Evolutionary conservation across 1,140 invertebrate genomes (phyloP), one percentile per base, ranked within the genome.

Genomic region (Stratiolaelaps scimitus): DNA sequence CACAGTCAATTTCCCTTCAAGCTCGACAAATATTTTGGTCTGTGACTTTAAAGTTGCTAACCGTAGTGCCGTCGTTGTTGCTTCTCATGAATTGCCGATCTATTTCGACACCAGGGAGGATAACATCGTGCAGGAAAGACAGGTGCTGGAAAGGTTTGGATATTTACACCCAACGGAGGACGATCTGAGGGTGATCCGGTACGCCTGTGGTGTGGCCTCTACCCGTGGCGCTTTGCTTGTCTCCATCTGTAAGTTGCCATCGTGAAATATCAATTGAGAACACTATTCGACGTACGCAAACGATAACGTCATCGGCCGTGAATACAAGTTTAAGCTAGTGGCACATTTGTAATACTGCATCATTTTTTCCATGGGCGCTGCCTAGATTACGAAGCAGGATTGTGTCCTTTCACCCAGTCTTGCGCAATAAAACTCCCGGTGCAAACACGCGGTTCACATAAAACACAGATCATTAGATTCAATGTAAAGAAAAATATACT

Each of bases 211-310:
- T 65, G 71, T 85, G 48, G 80, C 87, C 7, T 86, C 85, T 1
- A 81, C 83, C 70, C 78, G 89, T 68, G 87, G 86, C n/a, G 87
- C 88, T 47, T 82, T 85, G 70, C 78, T 92, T 13, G 82, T 87
- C 67, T 84, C 87, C 7, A 80, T 82, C 56, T 84, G 84, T 85
- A 75, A 70, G 71, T 68, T 10, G 29, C n/a, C 46, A n/a, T n/a
- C n/a, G n/a, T 0, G 6, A 7, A 28, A 13, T 29, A 2, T 17
- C 26, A 67, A 68, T 28, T 48, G 4, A 23, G 15, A 4, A 6
- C 4, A 6, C 47, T 48, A 48, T 48, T 4, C 4, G 15, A 15
- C 47, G 15, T 48, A 4, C 15, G 4, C 53, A 34, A 23, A 23
- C 15, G 17, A 19, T 13, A 23, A 13, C n/a, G 13, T 45, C 44